Evolutionary conservation across 2,113 vertebrate genomes (phyloP).

Genomic region (Dipodomys stephensi): DNA sequence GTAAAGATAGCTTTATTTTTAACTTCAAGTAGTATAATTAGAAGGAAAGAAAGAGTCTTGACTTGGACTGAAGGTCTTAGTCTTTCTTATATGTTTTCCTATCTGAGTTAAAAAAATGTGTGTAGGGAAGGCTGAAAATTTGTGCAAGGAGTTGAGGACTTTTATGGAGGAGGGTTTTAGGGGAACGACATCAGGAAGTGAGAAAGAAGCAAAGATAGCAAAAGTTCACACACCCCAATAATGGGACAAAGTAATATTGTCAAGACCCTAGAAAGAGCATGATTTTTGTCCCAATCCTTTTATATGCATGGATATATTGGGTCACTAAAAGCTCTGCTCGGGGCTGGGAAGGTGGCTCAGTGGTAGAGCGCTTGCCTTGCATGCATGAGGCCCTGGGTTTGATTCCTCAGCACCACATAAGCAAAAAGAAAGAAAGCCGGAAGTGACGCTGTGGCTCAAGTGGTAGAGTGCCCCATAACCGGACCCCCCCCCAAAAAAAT

Average conservation of each 20-base stretch:
- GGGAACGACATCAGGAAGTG: not conserved
- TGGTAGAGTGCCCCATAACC: no score
- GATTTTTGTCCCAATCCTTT: not conserved
- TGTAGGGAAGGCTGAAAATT: not conserved
- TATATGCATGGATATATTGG: not conserved
- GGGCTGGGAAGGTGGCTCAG: no score
- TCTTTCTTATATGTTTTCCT: not conserved
- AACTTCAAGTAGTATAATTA: not conserved
- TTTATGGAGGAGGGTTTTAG: not conserved
- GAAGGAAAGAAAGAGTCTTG: not conserved
- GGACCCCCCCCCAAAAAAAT: no score
- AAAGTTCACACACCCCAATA: not conserved
- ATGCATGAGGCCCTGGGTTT: no score
- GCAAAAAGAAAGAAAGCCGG: no score
- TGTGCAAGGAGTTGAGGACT: slow-evolving; percentile 1
- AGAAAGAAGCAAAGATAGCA: not conserved
- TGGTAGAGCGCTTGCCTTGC: no score
- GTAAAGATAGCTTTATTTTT: not conserved
- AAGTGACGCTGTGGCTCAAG: no score
- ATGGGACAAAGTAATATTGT: not conserved
- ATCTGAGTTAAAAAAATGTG: not conserved
- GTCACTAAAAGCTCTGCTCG: not conserved
- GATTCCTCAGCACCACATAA: no score
- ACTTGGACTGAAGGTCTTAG: slow-evolving; percentile 16
- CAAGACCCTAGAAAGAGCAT: rapidly evolving